Conservation (phyloP, 92 coral and sea anemone genomes). For the Paragorgia papillata region DNA sequence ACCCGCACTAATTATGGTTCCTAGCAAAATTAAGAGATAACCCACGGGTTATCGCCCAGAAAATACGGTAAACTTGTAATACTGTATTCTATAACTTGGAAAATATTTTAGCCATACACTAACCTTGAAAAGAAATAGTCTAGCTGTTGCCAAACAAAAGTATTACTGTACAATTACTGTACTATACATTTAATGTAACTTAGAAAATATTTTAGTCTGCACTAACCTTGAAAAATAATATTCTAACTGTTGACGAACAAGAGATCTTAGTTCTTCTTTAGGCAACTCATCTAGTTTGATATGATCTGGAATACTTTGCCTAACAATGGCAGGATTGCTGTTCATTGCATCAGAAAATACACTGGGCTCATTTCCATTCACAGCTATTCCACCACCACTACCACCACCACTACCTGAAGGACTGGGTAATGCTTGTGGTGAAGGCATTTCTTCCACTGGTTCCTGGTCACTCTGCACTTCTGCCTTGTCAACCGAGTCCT, state of each 20-base stretch:
- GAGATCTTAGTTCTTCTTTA: constrained; percentile 69
- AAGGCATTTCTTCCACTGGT: constrained; percentile 25
- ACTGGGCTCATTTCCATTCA: constrained; percentile 38
- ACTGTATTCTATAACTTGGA: too few species aligned
- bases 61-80: too few species aligned
- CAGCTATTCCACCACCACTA: background rate
- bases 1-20: too few species aligned
- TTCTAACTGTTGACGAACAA: constrained; percentile 82
- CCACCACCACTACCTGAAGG: background rate
- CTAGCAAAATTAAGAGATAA: too few species aligned
- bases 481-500: constrained; percentile 27
- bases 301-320: constrained; percentile 38
- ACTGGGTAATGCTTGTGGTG: constrained; percentile 23
- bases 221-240: constrained; percentile 89
- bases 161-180: too few species aligned
- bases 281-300: constrained; percentile 73
- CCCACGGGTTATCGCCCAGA: too few species aligned
- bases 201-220: too few species aligned
- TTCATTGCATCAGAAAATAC: constrained; percentile 14
- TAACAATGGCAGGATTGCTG: background rate
- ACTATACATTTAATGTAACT: too few species aligned
- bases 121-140: too few species aligned
- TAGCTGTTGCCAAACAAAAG: too few species aligned
- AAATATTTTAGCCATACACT: too few species aligned
- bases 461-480: constrained; percentile 20